Percentiles rank a stretch among this genome's conserved stretches.
phyloP scores from a whole-genome alignment of 92 coral and sea anemone genomes.

The Epizoanthus scotinus region DNA sequence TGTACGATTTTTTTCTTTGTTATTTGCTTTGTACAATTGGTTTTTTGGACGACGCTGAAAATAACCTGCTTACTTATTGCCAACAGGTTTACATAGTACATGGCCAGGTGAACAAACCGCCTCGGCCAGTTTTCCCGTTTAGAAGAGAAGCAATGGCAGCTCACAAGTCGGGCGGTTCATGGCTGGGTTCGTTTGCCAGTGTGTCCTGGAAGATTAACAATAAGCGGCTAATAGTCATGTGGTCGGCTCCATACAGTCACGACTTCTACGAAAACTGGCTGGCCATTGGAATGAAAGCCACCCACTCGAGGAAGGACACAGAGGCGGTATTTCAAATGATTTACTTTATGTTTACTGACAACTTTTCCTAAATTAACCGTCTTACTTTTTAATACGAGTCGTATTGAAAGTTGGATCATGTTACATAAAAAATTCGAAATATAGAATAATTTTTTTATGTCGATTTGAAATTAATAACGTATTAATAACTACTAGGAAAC shows the following conservation, averaged over 20 bases:
- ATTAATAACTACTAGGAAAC: no score
- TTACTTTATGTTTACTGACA: neutral
- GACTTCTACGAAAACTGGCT: slow-evolving; percentile 16
- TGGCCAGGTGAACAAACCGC: slow-evolving; percentile 15
- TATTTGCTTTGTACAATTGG: no score
- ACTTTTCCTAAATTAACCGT: no score
- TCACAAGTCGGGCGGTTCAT: neutral
- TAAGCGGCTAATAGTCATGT: slow-evolving; percentile 7
- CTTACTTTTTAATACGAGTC: no score
- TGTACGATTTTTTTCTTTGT: no score
- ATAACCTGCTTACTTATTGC: no score
- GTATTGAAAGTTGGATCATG: no score
- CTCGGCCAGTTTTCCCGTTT: slow-evolving; percentile 9
- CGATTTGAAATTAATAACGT: no score
- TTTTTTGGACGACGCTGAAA: no score
- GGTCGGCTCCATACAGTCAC: slow-evolving; percentile 15
- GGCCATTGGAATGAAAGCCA: slow-evolving; percentile 12
- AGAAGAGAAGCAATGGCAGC: slow-evolving; percentile 28
- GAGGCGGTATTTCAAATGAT: neutral
- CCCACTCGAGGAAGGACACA: neutral
- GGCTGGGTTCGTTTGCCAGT: slow-evolving; percentile 6
- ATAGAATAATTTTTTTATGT: no score
- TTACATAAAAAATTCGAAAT: no score
- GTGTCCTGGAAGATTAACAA: slow-evolving; percentile 15
- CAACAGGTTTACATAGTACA: neutral